phyloP scores from a whole-genome alignment of 2,113 vertebrate genomes.

The Scatophagus argus region DNA sequence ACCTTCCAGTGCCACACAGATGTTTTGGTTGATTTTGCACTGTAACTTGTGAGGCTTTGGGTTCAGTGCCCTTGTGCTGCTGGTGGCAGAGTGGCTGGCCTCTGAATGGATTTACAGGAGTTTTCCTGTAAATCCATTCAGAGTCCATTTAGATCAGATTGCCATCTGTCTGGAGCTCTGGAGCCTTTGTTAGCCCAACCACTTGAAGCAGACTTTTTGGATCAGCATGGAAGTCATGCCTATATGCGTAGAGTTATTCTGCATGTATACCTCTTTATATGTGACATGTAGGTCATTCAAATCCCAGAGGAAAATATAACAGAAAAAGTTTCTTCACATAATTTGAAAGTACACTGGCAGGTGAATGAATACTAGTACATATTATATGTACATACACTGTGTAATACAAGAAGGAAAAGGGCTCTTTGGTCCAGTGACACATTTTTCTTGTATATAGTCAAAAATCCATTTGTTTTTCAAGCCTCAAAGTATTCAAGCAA shows the following conservation, averaged over 20 bases:
- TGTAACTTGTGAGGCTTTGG: slow-evolving; percentile 30
- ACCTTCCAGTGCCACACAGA: slow-evolving; percentile 60
- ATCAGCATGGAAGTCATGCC: slow-evolving; percentile 34
- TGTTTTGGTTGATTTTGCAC: slow-evolving; percentile 55
- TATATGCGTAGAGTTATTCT: slow-evolving; percentile 11
- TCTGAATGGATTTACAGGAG: slow-evolving; percentile 50
- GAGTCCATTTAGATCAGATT: slow-evolving; percentile 72
- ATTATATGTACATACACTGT: background rate
- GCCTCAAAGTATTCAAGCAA: no score
- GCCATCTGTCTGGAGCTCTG: slow-evolving; percentile 54
- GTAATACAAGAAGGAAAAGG: background rate
- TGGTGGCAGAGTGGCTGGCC: slow-evolving; percentile 58
- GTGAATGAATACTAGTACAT: slow-evolving; percentile 15
- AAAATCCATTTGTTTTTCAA: background rate
- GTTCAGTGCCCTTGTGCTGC: slow-evolving; percentile 58
- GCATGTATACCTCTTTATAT: slow-evolving; percentile 9
- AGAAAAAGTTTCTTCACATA: slow-evolving; percentile 8
- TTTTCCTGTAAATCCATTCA: no score
- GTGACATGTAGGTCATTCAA: slow-evolving; percentile 31
- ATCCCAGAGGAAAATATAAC: slow-evolving; percentile 20
- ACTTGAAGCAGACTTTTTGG: slow-evolving; percentile 34
- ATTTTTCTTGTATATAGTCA: background rate
- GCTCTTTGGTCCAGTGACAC: background rate
- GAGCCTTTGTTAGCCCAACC: slow-evolving; percentile 28
- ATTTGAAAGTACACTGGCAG: slow-evolving; percentile 7